These are phyloP conservation scores for Bicyclus anynana DNA, from an alignment of 1,140 invertebrate genomes.

Conservation along the genomic window DNA sequence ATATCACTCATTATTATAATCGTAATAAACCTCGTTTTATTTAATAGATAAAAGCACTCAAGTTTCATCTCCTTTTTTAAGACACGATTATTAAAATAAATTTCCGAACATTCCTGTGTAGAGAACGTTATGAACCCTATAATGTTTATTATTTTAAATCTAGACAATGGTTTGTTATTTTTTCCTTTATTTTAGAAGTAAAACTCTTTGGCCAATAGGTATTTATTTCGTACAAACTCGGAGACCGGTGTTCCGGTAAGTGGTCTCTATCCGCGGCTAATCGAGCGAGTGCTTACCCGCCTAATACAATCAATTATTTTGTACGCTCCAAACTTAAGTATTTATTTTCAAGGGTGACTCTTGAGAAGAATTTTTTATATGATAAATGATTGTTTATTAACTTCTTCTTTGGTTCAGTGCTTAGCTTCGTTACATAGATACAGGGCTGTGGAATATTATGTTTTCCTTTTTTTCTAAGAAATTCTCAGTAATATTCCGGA, in stretches of 20 bases:
- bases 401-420: neutral
- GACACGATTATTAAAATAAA: neutral
- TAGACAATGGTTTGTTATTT: neutral
- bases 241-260: conserved; percentile 36
- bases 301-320: conserved; percentile 39
- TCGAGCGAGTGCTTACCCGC: conserved; percentile 37
- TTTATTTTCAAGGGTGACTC: neutral
- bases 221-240: conserved; percentile 11
- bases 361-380: neutral
- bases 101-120: neutral
- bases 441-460: too few species aligned
- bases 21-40: conserved; percentile 8
- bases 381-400: neutral
- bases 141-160: neutral
- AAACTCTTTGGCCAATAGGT: neutral
- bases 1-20: neutral
- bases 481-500: too few species aligned
- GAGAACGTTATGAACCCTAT: neutral
- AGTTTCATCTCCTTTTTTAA: neutral
- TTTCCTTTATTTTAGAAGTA: neutral
- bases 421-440: too few species aligned
- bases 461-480: too few species aligned
- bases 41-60: conserved; percentile 49
- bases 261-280: conserved; percentile 51
- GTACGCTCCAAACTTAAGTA: conserved; percentile 17